These are phyloP conservation scores for Dolomedes plantarius DNA, from an alignment of 2,888 invertebrate genomes.

Conservation along the genomic window DNA sequence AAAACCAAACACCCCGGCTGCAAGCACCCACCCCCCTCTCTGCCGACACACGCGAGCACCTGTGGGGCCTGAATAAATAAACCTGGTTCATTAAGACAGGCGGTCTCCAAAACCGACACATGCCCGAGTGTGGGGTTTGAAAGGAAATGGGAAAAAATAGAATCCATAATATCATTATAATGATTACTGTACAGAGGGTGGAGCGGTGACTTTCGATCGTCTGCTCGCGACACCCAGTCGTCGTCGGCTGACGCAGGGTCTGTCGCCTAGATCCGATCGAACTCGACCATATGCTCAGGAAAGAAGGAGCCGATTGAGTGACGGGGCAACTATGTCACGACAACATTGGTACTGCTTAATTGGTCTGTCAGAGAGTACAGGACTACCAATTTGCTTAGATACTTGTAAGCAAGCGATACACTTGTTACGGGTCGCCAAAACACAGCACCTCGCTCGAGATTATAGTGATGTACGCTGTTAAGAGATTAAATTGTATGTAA, in stretches of 20 bases:
- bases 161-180: neutral
- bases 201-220: neutral
- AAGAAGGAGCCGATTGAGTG: too few species aligned
- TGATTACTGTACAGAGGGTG: neutral
- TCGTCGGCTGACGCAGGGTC: neutral
- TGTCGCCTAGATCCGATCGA: neutral
- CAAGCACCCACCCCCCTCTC: neutral
- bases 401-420: too few species aligned
- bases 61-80: constrained; percentile 4
- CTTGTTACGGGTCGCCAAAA: too few species aligned
- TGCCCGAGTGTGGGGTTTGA: neutral
- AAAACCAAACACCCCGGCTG: neutral
- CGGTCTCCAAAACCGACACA: neutral
- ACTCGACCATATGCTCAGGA: neutral
- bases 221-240: neutral
- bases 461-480: too few species aligned
- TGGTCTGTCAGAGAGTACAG: too few species aligned
- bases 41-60: too few species aligned
- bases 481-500: too few species aligned
- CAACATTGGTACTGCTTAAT: too few species aligned
- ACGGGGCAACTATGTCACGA: too few species aligned
- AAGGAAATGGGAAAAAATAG: neutral
- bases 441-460: too few species aligned
- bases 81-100: neutral
- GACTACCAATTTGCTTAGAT: too few species aligned